Evolutionary conservation across 2,113 vertebrate species (phyloP).

Genomic region (Sceloporus undulatus): DNA sequence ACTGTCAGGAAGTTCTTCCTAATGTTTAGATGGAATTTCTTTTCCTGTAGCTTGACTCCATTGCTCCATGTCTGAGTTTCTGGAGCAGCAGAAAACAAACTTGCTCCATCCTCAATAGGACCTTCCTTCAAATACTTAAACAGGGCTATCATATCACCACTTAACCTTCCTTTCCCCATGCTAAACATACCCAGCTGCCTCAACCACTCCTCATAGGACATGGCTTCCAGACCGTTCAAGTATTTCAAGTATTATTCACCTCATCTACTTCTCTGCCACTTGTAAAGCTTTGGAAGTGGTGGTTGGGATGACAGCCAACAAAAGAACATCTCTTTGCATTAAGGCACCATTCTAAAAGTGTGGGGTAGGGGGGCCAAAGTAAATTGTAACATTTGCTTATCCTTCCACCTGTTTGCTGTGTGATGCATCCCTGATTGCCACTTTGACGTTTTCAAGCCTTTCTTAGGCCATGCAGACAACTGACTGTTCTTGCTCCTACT

Average conservation of each 20-base stretch:
- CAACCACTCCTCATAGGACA: background rate
- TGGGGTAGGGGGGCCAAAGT: background rate
- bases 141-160: no score
- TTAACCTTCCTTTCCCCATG: no score
- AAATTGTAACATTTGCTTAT: background rate
- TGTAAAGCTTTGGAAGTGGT: background rate
- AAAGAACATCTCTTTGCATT: background rate
- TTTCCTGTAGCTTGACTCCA: no score
- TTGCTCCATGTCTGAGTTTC: no score
- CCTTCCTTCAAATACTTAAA: no score
- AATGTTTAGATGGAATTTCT: no score
- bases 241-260: background rate
- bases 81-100: no score
- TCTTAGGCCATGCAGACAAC: background rate
- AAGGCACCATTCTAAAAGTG: conserved; percentile 21
- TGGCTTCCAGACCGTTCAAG: background rate
- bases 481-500: background rate
- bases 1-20: no score
- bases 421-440: background rate
- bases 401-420: background rate
- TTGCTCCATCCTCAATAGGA: no score
- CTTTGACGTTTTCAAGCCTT: conserved; percentile 28
- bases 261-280: background rate
- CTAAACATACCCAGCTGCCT: no score
- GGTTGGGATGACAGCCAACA: conserved; percentile 32